Conservation (phyloP, 2,888 invertebrate genomes). For the Ommatoiulus sabulosus region DNA sequence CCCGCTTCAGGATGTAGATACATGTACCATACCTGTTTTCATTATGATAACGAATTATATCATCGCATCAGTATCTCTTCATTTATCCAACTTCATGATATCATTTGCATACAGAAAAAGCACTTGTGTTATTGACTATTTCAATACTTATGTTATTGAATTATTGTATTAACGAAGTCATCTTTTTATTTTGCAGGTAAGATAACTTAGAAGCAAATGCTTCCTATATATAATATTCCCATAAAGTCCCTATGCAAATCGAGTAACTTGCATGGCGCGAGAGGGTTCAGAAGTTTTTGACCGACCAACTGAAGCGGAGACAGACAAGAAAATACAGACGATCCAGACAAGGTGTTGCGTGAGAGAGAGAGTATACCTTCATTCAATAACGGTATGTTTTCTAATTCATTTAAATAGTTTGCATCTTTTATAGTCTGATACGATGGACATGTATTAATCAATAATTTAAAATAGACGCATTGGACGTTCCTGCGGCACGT, state of each 20-base stretch:
- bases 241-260: not conserved
- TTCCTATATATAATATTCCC: not conserved
- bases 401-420: not conserved
- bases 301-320: not conserved
- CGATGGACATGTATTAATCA: not conserved
- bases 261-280: not conserved
- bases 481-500: not conserved
- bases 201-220: not conserved
- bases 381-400: not conserved
- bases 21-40: no score
- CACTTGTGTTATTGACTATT: not conserved
- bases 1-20: no score
- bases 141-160: not conserved
- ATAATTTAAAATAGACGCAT: not conserved
- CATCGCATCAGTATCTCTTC: no score
- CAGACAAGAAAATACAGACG: not conserved
- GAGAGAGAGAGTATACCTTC: no score
- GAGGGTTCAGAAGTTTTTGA: slow-evolving; percentile 25
- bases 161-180: not conserved
- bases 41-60: no score
- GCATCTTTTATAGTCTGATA: not conserved
- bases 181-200: not conserved
- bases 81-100: no score
- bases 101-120: not conserved
- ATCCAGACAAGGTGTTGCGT: not conserved